Evolutionary conservation across 2,888 invertebrate genomes (phyloP).

Genomic region (Hypolimnas misippus): DNA sequence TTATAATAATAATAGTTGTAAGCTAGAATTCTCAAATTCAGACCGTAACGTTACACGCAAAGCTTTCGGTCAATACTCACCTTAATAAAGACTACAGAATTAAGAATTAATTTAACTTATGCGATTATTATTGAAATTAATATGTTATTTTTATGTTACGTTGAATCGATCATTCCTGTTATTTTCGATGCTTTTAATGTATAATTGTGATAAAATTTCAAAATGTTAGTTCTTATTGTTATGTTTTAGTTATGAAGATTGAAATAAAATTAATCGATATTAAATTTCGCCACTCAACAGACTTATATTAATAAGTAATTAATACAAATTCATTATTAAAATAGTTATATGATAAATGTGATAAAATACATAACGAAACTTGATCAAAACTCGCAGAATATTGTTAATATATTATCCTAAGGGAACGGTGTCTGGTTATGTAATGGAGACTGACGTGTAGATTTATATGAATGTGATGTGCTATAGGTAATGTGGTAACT

Average conservation of each 20-base stretch:
- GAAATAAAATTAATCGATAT: too few relatives aligned
- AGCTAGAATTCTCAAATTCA: too few relatives aligned
- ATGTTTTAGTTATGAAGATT: too few relatives aligned
- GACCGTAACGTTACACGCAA: too few relatives aligned
- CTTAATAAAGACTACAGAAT: not conserved
- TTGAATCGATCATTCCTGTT: constrained; percentile 3
- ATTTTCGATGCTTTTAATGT: not conserved
- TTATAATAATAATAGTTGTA: too few relatives aligned
- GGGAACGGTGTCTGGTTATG: constrained; percentile 13
- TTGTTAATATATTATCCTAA: constrained; percentile 2
- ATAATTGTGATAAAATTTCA: constrained; percentile 5
- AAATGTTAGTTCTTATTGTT: not conserved
- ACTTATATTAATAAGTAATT: not conserved
- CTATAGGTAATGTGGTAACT: constrained; percentile 21
- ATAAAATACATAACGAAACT: constrained; percentile 1
- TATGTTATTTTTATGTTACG: not conserved
- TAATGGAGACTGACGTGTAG: constrained; percentile 37
- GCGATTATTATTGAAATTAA: not conserved
- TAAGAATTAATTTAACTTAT: not conserved
- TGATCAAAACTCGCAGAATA: constrained; percentile 7
- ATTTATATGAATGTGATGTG: constrained; percentile 47
- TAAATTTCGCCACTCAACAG: too few relatives aligned
- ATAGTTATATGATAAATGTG: constrained; percentile 2
- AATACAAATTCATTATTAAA: not conserved
- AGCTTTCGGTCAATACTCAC: too few relatives aligned